These are phyloP conservation scores for Cyaniris semiargus DNA, from an alignment of 2,888 invertebrate genomes.

Conservation along the genomic window DNA sequence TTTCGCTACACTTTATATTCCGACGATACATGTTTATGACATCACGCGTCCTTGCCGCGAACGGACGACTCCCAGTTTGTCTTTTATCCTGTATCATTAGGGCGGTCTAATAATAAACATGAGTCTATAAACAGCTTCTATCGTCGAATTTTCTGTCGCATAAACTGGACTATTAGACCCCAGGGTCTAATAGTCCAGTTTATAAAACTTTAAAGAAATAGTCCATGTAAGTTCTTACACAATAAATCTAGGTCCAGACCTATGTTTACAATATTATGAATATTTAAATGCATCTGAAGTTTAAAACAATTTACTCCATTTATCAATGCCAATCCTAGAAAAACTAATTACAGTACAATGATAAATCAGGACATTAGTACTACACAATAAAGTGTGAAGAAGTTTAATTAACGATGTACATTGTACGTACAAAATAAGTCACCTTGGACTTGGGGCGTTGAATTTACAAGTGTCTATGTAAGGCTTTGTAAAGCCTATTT, in stretches of 20 bases:
- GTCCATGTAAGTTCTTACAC: no score
- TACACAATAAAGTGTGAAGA: constrained; percentile 1
- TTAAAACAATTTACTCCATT: neutral
- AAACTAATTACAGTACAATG: neutral
- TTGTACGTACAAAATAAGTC: constrained; percentile 20
- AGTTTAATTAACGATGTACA: constrained; percentile 13
- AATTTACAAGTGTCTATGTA: constrained; percentile 17
- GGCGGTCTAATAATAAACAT: constrained; percentile 62
- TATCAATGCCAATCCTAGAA: neutral
- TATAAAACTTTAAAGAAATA: no score
- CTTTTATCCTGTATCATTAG: constrained; percentile 74
- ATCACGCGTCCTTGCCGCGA: constrained; percentile 74
- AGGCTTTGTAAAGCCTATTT: constrained; percentile 26
- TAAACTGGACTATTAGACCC: neutral
- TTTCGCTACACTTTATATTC: constrained; percentile 57
- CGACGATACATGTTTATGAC: constrained; percentile 62
- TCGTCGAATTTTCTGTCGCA: neutral
- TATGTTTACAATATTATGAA: no score
- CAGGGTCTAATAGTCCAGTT: no score
- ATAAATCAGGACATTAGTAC: neutral
- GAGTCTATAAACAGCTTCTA: constrained; percentile 39
- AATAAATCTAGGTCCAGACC: no score
- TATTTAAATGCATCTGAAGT: neutral
- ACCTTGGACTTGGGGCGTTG: constrained; percentile 15
- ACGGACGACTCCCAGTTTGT: constrained; percentile 66